These are phyloP conservation scores for Halcyon malimbica DNA, from an alignment of 2,113 vertebrate genomes.

Conservation along the genomic window DNA sequence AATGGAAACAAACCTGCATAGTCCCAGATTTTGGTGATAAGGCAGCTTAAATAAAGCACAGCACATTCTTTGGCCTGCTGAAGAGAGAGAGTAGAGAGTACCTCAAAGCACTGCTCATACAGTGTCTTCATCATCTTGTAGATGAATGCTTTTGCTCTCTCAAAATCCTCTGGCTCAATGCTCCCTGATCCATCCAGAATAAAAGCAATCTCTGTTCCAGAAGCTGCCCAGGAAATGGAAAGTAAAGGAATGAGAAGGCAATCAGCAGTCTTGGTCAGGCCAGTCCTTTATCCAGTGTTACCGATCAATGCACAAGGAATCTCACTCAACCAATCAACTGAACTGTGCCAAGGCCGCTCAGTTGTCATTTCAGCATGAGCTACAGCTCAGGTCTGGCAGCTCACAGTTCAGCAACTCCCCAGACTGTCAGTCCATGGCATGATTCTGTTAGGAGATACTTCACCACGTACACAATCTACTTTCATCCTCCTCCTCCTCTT, in stretches of 20 bases:
- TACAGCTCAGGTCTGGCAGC: neutral
- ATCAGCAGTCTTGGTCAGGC: neutral
- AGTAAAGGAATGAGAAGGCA: neutral
- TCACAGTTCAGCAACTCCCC: neutral
- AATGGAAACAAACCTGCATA: neutral
- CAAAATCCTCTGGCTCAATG: conserved; percentile 70
- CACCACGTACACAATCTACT: neutral
- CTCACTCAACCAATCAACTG: neutral
- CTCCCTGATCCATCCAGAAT: conserved; percentile 82
- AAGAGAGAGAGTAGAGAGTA: conserved; percentile 4
- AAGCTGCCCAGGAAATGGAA: neutral
- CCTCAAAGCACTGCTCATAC: conserved; percentile 78
- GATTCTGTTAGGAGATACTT: neutral
- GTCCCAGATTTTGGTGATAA: neutral
- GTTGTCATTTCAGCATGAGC: neutral
- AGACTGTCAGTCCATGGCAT: neutral
- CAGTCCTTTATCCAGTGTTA: neutral
- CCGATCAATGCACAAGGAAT: neutral
- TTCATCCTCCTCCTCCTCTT: neutral
- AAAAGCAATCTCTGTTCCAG: conserved; percentile 79
- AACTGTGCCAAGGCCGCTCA: neutral
- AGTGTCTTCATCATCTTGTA: conserved; percentile 72
- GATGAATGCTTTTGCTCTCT: conserved; percentile 81
- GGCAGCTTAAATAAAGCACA: neutral
- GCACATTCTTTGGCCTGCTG: neutral